Evolutionary conservation across 2,797 vertebrate species (phyloP).

Genomic region (Choloepus didactylus): DNA sequence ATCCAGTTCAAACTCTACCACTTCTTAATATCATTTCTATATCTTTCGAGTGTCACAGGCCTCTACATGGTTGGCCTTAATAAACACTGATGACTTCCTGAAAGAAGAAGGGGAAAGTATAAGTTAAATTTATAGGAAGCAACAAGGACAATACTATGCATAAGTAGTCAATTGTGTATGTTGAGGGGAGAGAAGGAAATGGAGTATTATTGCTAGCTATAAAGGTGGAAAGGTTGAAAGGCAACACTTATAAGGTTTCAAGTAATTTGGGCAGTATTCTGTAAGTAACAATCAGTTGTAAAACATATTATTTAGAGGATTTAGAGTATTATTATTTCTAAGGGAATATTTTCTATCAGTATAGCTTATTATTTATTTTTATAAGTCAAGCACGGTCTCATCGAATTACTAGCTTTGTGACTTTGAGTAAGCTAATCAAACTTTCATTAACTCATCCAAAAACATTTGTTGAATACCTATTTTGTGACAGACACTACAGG

Average conservation of each 20-base stretch:
- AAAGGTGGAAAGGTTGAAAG: background rate
- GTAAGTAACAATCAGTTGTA: background rate
- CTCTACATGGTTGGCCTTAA: background rate
- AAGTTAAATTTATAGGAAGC: background rate
- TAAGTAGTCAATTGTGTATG: background rate
- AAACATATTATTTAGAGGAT: background rate
- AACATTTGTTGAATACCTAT: background rate
- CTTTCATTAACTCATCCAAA: background rate
- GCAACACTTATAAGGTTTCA: background rate
- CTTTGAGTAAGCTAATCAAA: background rate
- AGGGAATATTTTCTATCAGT: background rate
- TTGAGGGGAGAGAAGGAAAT: too few relatives aligned
- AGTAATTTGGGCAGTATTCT: constrained; percentile 1
- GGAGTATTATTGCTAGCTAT: background rate
- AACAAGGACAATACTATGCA: background rate
- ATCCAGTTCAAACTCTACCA: constrained; percentile 5
- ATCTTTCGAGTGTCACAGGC: background rate
- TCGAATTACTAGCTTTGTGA: constrained; percentile 23
- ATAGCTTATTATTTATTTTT: constrained; percentile 33
- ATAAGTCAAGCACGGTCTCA: background rate
- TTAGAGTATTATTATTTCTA: constrained; percentile 28
- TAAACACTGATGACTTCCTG: constrained; percentile 12
- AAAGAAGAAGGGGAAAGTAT: background rate
- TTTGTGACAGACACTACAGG: background rate
- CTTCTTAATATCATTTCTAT: constrained; percentile 9